These are phyloP conservation scores for Colletes collaris DNA, from an alignment of 2,888 invertebrate genomes.

Conservation along the genomic window DNA sequence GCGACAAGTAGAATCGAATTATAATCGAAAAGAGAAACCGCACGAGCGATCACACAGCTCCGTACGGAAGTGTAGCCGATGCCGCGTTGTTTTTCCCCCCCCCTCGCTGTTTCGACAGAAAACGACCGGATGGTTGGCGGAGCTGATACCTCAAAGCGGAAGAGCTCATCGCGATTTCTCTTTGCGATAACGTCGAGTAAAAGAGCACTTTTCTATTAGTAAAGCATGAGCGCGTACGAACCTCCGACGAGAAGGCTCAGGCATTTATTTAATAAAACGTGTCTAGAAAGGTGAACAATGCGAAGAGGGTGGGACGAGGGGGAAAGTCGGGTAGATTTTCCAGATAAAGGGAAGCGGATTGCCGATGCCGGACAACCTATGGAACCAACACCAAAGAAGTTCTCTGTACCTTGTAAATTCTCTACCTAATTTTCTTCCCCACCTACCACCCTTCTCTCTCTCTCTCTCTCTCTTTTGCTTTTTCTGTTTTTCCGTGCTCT, in stretches of 20 bases:
- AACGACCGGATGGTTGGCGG: conserved; percentile 24
- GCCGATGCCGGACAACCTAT: conserved; percentile 46
- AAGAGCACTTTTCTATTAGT: conserved; percentile 67
- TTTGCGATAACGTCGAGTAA: conserved; percentile 57
- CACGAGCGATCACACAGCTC: neutral
- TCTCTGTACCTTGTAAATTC: conserved; percentile 39
- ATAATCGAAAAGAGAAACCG: conserved; percentile 11
- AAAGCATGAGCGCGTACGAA: conserved; percentile 45
- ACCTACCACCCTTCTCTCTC: neutral
- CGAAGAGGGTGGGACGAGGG: neutral
- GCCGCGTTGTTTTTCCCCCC: conserved; percentile 17
- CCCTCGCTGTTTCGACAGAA: conserved; percentile 8
- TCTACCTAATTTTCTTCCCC: conserved; percentile 24
- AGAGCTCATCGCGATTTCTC: conserved; percentile 62
- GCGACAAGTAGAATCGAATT: conserved; percentile 19
- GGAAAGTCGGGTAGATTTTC: conserved; percentile 30
- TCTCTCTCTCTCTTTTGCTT: neutral
- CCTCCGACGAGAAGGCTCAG: conserved; percentile 63
- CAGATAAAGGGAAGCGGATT: conserved; percentile 41
- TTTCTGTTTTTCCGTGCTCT: neutral
- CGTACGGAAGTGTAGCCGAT: neutral
- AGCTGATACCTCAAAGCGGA: conserved; percentile 58
- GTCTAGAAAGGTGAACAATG: conserved; percentile 61
- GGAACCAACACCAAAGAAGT: conserved; percentile 55
- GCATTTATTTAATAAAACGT: conserved; percentile 78